Base-by-base conservation (phyloP, 2,888 invertebrate species). In the Molorchus minor region DNA sequence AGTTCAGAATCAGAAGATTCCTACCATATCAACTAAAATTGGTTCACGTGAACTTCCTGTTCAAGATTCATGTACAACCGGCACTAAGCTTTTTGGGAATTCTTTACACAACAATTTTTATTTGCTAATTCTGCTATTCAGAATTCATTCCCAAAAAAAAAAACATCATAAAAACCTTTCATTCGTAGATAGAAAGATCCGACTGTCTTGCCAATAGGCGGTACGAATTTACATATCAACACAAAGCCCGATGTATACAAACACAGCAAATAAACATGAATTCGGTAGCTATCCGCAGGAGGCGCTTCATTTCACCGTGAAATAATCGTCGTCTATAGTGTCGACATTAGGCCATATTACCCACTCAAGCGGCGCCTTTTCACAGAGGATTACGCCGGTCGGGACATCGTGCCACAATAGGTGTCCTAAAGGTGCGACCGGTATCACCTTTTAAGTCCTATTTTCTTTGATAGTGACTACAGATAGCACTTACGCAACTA, bases 331-430 rank as follows among this genome's bases (percentile, higher is more conserved):
- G 52, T 40, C 71, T 70, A 72, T 72, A 71, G 75, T 73, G 77
- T 74, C 75, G 75, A 77, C 75, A 76, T 77, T 75, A 75, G 75
- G 72, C 68, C 69, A 73, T 70, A 77, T 77, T 76, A 75, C 69
- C 71, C 75, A 74, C 62, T 71, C 72, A 71, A 75, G 73, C 77
- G 76, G 71, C 58, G 57, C 30, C 58, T 43, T 59, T 65, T 65
- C 63, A 62, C 43, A 40, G 19, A 51, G 61, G 63, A 65, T 63
- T 65, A 65, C 43, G 54, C 43, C 54, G 45, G 43, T 58, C 54
- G 45, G 47, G 45, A 41, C 52, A 41, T 35, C 55, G 38, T 44
- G 54, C 40, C 51, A 36, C 56, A 49, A 56, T 59, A 45, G 25
- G 19, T 25, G 43, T 33, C 25, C 41, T 16, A 65, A 59, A 65